Base-by-base conservation (phyloP, 2,797 vertebrate genomes). In the Ctenochaetus hawaiiensis region DNA sequence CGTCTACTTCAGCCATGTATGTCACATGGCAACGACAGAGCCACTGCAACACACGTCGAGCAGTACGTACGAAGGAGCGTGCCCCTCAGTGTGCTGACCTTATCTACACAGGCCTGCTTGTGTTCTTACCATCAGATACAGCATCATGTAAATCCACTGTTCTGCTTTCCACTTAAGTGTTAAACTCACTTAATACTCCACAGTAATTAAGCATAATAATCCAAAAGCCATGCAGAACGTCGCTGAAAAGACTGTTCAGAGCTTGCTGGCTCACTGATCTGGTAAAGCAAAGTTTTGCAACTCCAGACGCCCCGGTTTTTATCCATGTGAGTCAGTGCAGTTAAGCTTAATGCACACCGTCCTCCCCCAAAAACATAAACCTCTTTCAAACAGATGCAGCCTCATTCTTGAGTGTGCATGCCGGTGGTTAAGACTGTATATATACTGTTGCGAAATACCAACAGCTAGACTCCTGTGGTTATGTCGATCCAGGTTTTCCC, bases 121-220 rank as follows among this genome's bases (percentile, higher is more conserved):
- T 68, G 58, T 61, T 76, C 69, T 72, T 59, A 23, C 52, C 44
- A 84, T 87, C 49, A 62, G 67, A 83, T 67, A 69, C 18, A 58
- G 70, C 49, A 18, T 22, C 18, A 2, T 61, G 77, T 80, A 67
- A 23, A 30, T 61, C 67, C 13, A 9, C 59, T 53, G 57, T 23
- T 45, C 39, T 20, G 57, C 39, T 65, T 58, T 57, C 47, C 22
- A 54, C 49, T 49, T 1, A 0, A 62, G 34, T 0, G 11, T 56
- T 81, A 51, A 63, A 67, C 66, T 67, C 68, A 4, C 74, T 16
- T 30, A 62, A 41, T 45, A 47, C 60, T 60, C 20, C 17, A 43
- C 14, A 16, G 2, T 22, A 57, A 63, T 51, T 2, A 10, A 57
- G 0, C 26, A 7, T 54, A 59, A 78, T 6, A 45, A 37, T n/a